Percentiles rank a stretch among this genome's conserved stretches.
phyloP scores from a whole-genome alignment of 2,797 vertebrate species.

The Rhinophrynus dorsalis region DNA sequence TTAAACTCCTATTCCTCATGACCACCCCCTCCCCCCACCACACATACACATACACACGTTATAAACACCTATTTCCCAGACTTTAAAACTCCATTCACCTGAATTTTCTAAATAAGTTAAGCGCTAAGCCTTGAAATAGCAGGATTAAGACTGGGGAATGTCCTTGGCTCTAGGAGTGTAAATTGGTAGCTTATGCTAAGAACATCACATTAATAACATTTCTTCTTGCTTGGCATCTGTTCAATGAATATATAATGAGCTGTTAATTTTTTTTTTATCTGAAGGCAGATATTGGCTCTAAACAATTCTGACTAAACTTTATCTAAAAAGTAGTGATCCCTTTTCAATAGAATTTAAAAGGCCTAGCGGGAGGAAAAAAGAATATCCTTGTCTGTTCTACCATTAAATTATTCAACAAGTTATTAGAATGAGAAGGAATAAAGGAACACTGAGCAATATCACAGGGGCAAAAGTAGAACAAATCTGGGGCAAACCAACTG shows the following conservation, averaged over 20 bases:
- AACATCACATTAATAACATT: constrained; percentile 6
- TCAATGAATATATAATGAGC: constrained; percentile 30
- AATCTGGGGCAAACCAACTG: too few relatives aligned
- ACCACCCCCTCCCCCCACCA: too few relatives aligned
- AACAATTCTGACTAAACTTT: constrained; percentile 1
- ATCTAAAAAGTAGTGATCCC: neutral
- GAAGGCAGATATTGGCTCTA: neutral
- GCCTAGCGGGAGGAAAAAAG: too few relatives aligned
- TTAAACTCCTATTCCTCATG: too few relatives aligned
- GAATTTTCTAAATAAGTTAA: neutral
- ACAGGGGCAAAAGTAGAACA: too few relatives aligned
- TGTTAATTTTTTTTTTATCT: constrained; percentile 12
- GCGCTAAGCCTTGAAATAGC: neutral
- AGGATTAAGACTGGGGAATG: constrained; percentile 2
- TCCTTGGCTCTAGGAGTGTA: neutral
- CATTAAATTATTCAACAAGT: constrained; percentile 12
- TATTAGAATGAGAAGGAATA: neutral
- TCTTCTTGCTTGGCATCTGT: neutral
- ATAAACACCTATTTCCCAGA: too few relatives aligned
- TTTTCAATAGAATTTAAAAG: neutral
- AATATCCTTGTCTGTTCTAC: too few relatives aligned
- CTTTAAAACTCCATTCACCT: neutral
- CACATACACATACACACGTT: too few relatives aligned
- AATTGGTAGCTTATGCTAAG: constrained; percentile 5
- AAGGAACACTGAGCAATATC: too few relatives aligned